These are phyloP conservation scores for Streblospio benedicti DNA, from an alignment of 1,140 invertebrate species.

Conservation along the genomic window DNA sequence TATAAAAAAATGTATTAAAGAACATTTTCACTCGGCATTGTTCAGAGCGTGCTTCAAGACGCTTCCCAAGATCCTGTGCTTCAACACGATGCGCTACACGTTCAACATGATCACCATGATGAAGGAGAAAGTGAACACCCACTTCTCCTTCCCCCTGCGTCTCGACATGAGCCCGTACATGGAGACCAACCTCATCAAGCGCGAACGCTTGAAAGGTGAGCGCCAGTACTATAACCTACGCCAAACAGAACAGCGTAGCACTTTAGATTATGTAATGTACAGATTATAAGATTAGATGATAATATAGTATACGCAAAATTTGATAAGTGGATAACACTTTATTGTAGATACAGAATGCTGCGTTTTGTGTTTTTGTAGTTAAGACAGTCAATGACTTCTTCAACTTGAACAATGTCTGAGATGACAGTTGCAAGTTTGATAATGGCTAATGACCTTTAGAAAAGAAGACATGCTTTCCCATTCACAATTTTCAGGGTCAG, in stretches of 20 bases:
- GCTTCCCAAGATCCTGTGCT: constrained; percentile 82
- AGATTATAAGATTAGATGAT: no score
- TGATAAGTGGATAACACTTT: no score
- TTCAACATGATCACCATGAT: constrained; percentile 97
- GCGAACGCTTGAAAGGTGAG: constrained; percentile 30
- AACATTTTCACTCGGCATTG: no score
- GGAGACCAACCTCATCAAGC: constrained; percentile 78
- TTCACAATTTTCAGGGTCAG: no score
- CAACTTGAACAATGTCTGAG: constrained; percentile 24
- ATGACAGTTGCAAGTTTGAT: constrained; percentile 18
- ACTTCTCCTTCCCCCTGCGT: constrained; percentile 89
- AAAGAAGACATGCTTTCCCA: no score
- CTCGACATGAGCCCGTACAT: constrained; percentile 91
- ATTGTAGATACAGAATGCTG: no score
- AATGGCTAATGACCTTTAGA: no score
- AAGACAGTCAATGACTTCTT: no score
- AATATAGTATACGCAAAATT: no score
- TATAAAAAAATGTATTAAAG: no score
- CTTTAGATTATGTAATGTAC: constrained; percentile 52
- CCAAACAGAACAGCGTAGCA: not conserved
- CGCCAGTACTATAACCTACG: not conserved
- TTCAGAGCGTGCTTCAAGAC: constrained; percentile 87
- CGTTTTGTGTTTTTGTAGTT: no score
- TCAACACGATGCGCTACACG: constrained; percentile 96
- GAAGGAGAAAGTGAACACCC: constrained; percentile 93